Conservation (phyloP, 2,888 invertebrate species). For the Drosophila kanekoi region DNA sequence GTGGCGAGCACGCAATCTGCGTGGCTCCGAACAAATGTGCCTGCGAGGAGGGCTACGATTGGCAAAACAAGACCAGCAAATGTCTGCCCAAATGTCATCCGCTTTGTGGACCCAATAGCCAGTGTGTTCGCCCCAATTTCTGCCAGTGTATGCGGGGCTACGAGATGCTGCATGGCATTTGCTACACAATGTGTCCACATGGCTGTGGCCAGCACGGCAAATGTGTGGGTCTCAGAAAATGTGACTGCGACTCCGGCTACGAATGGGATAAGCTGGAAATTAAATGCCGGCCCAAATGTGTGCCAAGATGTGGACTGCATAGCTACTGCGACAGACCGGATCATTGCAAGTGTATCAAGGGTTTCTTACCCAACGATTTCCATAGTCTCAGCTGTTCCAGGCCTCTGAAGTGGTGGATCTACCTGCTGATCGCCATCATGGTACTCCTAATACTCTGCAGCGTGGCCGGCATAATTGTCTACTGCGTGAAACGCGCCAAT, state of each 20-base stretch:
- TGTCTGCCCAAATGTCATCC: not conserved
- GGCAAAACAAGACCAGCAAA: not conserved
- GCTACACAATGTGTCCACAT: not conserved
- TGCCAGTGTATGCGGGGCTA: not conserved
- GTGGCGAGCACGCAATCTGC: not conserved
- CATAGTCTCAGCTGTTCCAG: slow-evolving; percentile 10
- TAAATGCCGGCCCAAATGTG: slow-evolving; percentile 7
- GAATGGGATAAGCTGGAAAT: not conserved
- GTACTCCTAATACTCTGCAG: not conserved
- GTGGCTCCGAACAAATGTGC: not conserved
- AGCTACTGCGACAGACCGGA: slow-evolving; percentile 11
- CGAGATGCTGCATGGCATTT: not conserved
- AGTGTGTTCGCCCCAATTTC: not conserved
- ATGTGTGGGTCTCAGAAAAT: not conserved
- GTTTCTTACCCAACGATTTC: not conserved
- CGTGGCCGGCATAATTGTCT: not conserved
- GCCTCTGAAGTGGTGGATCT: slow-evolving; percentile 20
- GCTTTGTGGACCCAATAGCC: not conserved
- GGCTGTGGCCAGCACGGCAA: not conserved
- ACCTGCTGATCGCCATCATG: not conserved
- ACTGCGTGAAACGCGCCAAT: not conserved
- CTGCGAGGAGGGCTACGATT: not conserved
- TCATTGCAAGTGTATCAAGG: slow-evolving; percentile 12
- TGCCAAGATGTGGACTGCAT: slow-evolving; percentile 8
- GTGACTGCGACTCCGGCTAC: slow-evolving; percentile 1